phyloP scores from a whole-genome alignment of 2,113 vertebrate species.

The Chamaetylas fuelleborni region DNA sequence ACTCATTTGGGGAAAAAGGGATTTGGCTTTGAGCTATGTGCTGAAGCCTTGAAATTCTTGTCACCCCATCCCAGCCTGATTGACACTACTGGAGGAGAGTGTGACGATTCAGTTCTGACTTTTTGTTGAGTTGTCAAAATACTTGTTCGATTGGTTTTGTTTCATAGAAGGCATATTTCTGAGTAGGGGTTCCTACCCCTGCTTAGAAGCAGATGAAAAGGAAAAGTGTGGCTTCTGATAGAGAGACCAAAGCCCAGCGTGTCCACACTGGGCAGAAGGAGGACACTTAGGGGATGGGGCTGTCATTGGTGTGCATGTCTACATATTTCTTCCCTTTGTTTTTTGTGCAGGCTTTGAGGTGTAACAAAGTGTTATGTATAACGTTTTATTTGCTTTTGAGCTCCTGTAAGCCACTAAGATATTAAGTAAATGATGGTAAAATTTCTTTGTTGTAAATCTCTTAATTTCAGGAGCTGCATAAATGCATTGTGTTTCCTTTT shows the following conservation, averaged over 20 bases:
- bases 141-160: neutral
- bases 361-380: neutral
- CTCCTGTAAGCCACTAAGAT: neutral
- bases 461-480: neutral
- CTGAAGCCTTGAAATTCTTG: neutral
- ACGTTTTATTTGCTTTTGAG: neutral
- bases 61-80: neutral
- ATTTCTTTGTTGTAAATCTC: neutral
- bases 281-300: neutral
- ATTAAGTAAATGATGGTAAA: neutral
- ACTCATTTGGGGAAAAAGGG: neutral
- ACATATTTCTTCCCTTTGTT: neutral
- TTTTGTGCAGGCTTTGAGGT: neutral
- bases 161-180: neutral
- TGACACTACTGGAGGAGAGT: neutral
- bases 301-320: neutral
- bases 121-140: neutral
- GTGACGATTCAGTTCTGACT: neutral
- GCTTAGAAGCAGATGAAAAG: neutral
- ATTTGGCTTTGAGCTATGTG: neutral
- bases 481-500: neutral
- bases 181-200: neutral
- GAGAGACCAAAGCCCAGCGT: accelerated
- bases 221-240: neutral
- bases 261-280: neutral